Evolutionary conservation across 92 coral and sea anemone genomes (phyloP), one percentile per base, ranked within the genome.

Genomic region (Zoanthus gigantus): DNA sequence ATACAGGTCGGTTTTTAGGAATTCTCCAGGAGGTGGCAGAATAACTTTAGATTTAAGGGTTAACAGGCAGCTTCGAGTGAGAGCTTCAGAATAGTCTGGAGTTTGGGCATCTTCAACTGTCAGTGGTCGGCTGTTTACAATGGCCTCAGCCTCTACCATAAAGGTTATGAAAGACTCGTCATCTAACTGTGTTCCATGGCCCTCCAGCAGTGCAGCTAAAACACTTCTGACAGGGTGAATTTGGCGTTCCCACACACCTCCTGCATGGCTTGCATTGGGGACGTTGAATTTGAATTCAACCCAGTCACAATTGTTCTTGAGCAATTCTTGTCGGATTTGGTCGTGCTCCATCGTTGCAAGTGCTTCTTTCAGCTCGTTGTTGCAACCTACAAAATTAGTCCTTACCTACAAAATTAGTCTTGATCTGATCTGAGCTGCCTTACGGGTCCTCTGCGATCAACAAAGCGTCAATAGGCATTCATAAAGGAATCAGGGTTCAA

Each of bases 371-470:
- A 47, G 31, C 29, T 76, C 80, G 10, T 48, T 47, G n/a, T 76
- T 76, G 80, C 61, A n/a, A 3, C 80, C 80, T 10, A 47, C 61
- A 18, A 76, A 76, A 34, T 76, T 50, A 7, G 34, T 75, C 10
- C 79, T n/a, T n/a, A n/a, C n/a, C n/a, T n/a, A n/a, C n/a, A n/a
- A n/a, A n/a, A n/a, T n/a, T n/a, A n/a, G n/a, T n/a, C 79, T 48
- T 75, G 79, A n/a, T 75, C 79, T 47, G 63, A 78, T 6, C 85
- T 72, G 5, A 87, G 90, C 15, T 87, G 90, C 16, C 90, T 74
- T 15, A 78, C 71, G 14, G 76, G 77, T 30, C 90, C 90, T 61
- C 78, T 85, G 32, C 86, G 69, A 7, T 72, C 31, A 30, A 76
- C 23, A 45, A 76, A 76, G 12, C 81, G 81, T n/a, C 45, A 42